Evolutionary conservation across 2,888 invertebrate genomes (phyloP), one percentile per base, ranked within the genome.

Genomic region (Leptopilina drosophilae): DNA sequence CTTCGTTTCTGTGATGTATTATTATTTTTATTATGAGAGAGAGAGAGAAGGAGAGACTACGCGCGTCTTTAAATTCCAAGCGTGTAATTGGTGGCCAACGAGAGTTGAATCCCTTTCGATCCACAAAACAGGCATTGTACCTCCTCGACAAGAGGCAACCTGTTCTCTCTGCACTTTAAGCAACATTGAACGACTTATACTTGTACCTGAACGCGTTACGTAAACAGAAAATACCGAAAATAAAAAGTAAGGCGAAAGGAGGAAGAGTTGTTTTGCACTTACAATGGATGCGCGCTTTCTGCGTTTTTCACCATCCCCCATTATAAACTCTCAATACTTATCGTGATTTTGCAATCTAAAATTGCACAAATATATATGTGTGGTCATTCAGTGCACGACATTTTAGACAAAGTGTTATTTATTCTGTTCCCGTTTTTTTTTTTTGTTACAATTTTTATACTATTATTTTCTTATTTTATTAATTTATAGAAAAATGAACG

Each of bases 161-260:
- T 73, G 73, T 73, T 73, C 33, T 33, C 33, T 33, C 56, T 73
- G 73, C 73, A 73, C 40, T 73, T 73, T 73, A 73, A 73, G 56
- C 73, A 73, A 56, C n/a, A 73, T 73, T 73, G 73, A 33, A 73
- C 56, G 73, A 73, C 73, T 73, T 73, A 73, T 73, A 56, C 69
- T 56, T 73, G 73, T 73, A 73, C 73, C 56, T 73, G 73, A 53
- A 73, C 73, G 56, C 56, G 73, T 73, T 73, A 73, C 73, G 56
- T 73, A 73, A 73, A 73, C 73, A 73, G 73, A 73, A 53, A 73
- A 73, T 73, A 73, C 56, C 73, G 42, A 11, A 73, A 15, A 73
- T 73, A 73, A 73, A 73, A 73, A 73, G 73, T 73, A 73, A 73
- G 73, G 73, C 73, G 73, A 73, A 73, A 73, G 73, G 73, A 73